Base-by-base conservation (phyloP, 2,888 invertebrate species). In the Aleiodes leptofemur region DNA sequence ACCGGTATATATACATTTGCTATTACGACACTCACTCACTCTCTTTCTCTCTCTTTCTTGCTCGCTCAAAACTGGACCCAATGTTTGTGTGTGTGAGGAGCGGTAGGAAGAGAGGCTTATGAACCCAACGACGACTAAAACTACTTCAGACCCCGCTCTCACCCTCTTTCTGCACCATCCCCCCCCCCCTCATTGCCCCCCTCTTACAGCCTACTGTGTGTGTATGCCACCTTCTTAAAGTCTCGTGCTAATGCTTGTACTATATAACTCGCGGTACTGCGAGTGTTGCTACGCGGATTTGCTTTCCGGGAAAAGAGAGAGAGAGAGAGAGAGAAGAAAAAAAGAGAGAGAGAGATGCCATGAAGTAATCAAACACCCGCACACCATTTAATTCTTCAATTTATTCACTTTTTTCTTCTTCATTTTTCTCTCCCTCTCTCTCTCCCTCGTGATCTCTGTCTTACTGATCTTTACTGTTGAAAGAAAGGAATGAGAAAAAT, bases 271-370 rank as follows among this genome's bases (percentile, higher is more conserved):
- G 43, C 7, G 64, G 48, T 53, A 69, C 69, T 55, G 29, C 7
- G 38, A 69, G 69, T 55, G 69, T 69, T 69, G 69, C 69, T 69
- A 69, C 69, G 69, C 69, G 69, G 69, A 69, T 69, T 69, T 69
- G 69, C 56, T 69, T 56, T 55, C 69, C 69, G 23, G 69, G 31
- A 55, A 53, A 31, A 64, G 64, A 64, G 31, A 64, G 34, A 50
- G 50, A 69, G 2, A 23, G 31, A 61, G n/a, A 31, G 3, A 4
- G 34, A 38, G 38, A 43, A n/a, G n/a, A n/a, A n/a, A n/a, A n/a
- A n/a, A 23, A 23, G 31, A 61, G n/a, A 31, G 3, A 4, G 34
- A 38, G 38, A 43, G 55, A 61, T 14, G 38, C 61, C 61, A 13
- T 38, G 61, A 34, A 16, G 61, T 61, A 61, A 61, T 61, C 61